These are phyloP conservation scores for Garrulus glandarius DNA, from an alignment of 2,797 vertebrate genomes.

Conservation along the genomic window DNA sequence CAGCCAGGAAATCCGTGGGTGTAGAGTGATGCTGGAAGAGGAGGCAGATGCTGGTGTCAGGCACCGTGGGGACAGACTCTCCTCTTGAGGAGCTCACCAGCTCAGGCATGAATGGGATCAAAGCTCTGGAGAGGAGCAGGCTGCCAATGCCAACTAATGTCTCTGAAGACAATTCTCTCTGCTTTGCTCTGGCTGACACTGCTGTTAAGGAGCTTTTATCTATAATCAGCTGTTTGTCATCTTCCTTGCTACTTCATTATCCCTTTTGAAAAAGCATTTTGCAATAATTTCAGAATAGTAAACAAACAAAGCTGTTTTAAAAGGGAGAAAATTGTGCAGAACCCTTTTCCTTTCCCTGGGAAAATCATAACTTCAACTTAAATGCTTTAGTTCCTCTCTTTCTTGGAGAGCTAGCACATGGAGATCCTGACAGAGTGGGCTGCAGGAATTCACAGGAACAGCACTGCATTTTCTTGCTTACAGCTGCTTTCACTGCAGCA, in stretches of 20 bases:
- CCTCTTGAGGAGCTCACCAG: neutral
- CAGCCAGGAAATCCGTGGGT: conserved; percentile 66
- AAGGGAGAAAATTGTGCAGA: conserved; percentile 45
- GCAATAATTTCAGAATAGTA: conserved; percentile 43
- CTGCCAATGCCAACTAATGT: conserved; percentile 11
- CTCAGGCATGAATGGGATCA: neutral
- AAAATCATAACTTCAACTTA: conserved; percentile 55
- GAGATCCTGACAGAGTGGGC: neutral
- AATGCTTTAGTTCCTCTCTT: conserved; percentile 30
- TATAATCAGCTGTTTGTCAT: conserved; percentile 61
- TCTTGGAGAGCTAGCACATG: conserved; percentile 41
- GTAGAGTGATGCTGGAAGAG: conserved; percentile 47
- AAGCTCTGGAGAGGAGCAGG: conserved; percentile 8
- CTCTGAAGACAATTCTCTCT: conserved; percentile 30
- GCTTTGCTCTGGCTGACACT: conserved; percentile 13
- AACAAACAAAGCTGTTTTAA: conserved; percentile 52
- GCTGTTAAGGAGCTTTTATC: conserved; percentile 44
- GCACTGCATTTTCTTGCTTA: conserved; percentile 23
- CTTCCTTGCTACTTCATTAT: conserved; percentile 57
- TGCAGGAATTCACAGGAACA: conserved; percentile 34
- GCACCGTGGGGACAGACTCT: neutral
- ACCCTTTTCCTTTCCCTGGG: conserved; percentile 53
- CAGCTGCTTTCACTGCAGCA: conserved; percentile 17
- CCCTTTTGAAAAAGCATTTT: conserved; percentile 44
- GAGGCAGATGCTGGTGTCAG: conserved; percentile 50